Evolutionary conservation across 2,113 vertebrate genomes (phyloP), one percentile per base, ranked within the genome.

Genomic region (Genyomyrus donnyi): DNA sequence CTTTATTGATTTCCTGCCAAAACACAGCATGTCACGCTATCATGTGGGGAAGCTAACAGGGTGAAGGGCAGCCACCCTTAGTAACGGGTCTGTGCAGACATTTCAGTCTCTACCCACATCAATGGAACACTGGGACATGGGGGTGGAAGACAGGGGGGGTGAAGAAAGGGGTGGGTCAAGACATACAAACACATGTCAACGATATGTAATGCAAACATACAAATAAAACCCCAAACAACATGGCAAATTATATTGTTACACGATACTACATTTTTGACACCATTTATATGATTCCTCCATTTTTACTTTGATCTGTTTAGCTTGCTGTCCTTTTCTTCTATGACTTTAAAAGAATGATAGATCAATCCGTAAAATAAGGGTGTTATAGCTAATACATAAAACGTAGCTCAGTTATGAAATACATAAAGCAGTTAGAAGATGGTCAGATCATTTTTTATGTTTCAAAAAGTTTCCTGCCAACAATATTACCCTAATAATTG

Each of bases 1-100:
- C 97, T 97, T 97, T 99, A 99, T 99, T 99, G 98, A 99, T 99
- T 99, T 99, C 97, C 97, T 99, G 98, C 97, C 98, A 99, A 98
- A 99, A 97, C 97, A 97, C 97, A 99, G 98, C 98, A 96, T 97
- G 97, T 96, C 95, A 96, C 95, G 96, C 98, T 97, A 97, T 97
- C 95, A 96, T 96, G 96, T 97, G 95, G 96, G 94, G 90, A 93
- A 95, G 93, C 94, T 93, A 93, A 90, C 90, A 80, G 91, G 89
- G 85, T 91, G 88, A 90, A 92, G 95, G 95, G 95, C 95, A 96
- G 96, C 95, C 96, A 96, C 95, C 95, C 93, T 92, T 93, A 95
- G 95, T 96, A 92, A 96, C 50, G 91, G 96, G 96, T 95, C 95
- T 96, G 95, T 96, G 90, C 87, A 91, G 88, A 92, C 84, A 88